Conservation (phyloP, 2,113 vertebrate genomes). For the Buteo buteo region DNA sequence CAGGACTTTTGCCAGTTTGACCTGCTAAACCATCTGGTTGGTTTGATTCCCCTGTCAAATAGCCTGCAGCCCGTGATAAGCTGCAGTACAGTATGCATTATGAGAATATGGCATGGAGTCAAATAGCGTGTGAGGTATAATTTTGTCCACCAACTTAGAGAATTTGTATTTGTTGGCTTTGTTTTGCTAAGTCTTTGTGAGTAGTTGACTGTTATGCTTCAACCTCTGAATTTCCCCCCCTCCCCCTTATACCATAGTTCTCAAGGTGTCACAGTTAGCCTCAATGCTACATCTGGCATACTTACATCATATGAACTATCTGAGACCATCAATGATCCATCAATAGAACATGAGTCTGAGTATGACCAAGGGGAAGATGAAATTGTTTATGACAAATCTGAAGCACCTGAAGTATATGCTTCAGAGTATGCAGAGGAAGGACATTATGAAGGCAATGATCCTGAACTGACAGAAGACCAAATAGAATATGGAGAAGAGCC, state of each 20-base stretch:
- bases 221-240: neutral
- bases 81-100: neutral
- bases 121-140: neutral
- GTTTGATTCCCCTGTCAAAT: conserved; percentile 35
- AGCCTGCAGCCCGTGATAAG: conserved; percentile 34
- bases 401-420: conserved; percentile 71
- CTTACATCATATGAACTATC: conserved; percentile 78
- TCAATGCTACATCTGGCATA: conserved; percentile 78
- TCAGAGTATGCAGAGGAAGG: conserved; percentile 77
- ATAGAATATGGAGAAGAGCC: conserved; percentile 81
- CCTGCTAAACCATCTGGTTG: conserved; percentile 23
- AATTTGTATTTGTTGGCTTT: neutral
- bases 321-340: conserved; percentile 68
- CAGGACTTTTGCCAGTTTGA: conserved; percentile 31
- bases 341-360: conserved; percentile 71
- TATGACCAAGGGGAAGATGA: conserved; percentile 82
- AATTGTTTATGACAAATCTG: conserved; percentile 75
- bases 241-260: conserved; percentile 57
- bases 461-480: conserved; percentile 79
- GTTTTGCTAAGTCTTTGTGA: neutral
- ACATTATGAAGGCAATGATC: conserved; percentile 76
- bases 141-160: neutral
- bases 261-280: conserved; percentile 77
- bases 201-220: neutral
- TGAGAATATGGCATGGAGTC: conserved; percentile 4